Evolutionary conservation across 2,797 vertebrate genomes (phyloP).

Genomic region (Scolopax rusticola): DNA sequence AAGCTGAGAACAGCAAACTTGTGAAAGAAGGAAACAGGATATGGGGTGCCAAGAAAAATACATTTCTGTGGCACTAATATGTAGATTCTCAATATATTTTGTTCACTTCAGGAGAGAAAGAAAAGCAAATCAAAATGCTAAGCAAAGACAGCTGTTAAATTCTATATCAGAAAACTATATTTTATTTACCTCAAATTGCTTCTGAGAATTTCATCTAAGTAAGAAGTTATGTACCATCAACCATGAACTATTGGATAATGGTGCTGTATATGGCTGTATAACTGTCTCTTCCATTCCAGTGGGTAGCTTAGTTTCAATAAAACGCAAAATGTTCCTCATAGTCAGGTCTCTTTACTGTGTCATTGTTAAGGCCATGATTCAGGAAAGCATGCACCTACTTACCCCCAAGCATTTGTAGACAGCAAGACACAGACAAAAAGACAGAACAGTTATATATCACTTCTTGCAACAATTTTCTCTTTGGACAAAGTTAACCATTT

Average conservation of each 20-base stretch:
- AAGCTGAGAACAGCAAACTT: conserved; percentile 59
- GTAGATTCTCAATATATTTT: conserved; percentile 31
- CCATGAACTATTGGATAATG: background rate
- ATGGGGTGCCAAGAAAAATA: conserved; percentile 30
- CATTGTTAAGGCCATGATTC: background rate
- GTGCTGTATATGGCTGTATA: background rate
- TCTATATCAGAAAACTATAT: background rate
- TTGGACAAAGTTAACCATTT: background rate
- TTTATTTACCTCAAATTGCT: conserved; percentile 11
- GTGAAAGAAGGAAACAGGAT: conserved; percentile 49
- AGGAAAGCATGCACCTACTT: background rate
- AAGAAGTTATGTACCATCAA: background rate
- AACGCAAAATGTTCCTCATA: background rate
- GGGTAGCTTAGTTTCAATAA: background rate
- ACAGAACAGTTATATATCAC: background rate
- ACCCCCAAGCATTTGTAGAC: background rate
- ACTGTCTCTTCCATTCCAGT: background rate
- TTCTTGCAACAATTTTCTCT: background rate
- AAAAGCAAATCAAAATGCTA: conserved; percentile 42
- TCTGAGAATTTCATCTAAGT: background rate
- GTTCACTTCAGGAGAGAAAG: background rate
- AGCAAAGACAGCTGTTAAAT: conserved; percentile 34
- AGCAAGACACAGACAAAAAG: background rate
- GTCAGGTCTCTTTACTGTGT: background rate
- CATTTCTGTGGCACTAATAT: conserved; percentile 12